Conservation (phyloP, 2,888 invertebrate species). For the Tetanocera ferruginea region DNA sequence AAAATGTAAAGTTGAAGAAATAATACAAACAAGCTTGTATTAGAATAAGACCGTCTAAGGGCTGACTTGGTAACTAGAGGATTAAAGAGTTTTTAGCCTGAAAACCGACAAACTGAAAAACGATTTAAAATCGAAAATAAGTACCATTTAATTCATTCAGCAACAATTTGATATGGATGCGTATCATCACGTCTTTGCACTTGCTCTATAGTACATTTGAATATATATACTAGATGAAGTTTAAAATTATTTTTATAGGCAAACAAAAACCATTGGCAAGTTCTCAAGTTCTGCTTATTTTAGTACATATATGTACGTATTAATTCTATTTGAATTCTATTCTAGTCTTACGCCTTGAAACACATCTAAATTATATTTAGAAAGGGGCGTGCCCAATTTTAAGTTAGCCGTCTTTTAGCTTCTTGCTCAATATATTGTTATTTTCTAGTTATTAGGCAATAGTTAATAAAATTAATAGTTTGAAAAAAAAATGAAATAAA, state of each 20-base stretch:
- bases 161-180: too few species aligned
- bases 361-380: too few species aligned
- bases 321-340: not conserved
- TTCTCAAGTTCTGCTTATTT: constrained; percentile 21
- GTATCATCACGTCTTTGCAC: too few species aligned
- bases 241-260: not conserved
- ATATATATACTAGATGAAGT: not conserved
- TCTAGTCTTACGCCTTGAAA: not conserved
- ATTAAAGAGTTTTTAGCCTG: too few species aligned
- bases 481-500: not conserved
- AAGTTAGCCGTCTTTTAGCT: not conserved
- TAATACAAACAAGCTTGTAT: too few species aligned
- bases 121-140: too few species aligned
- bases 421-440: not conserved
- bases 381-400: not conserved
- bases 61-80: too few species aligned
- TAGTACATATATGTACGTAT: not conserved
- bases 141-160: too few species aligned
- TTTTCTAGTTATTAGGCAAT: constrained; percentile 1
- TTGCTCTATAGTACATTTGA: not conserved
- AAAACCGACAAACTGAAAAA: too few species aligned
- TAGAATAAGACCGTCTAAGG: too few species aligned
- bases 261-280: constrained; percentile 26
- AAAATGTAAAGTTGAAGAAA: too few species aligned
- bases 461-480: constrained; percentile 15